Evolutionary conservation across 2,888 invertebrate genomes (phyloP).

Genomic region (Chydorus sphaericus): DNA sequence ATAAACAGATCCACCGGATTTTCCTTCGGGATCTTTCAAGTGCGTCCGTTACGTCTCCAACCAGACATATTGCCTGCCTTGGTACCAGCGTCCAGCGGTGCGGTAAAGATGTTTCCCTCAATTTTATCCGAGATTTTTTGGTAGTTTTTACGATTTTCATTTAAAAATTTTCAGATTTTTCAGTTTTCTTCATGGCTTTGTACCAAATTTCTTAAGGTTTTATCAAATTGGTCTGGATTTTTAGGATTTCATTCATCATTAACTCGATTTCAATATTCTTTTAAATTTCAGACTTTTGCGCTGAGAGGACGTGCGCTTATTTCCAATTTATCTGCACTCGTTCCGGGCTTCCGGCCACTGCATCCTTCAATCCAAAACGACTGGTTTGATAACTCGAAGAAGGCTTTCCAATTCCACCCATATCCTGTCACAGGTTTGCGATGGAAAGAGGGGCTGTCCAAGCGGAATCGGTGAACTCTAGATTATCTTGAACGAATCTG

Average conservation of each 20-base stretch:
- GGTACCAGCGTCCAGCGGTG: constrained; percentile 84
- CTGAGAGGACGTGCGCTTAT: constrained; percentile 85
- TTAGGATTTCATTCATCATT: neutral
- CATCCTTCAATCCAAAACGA: constrained; percentile 74
- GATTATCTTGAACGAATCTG: constrained; percentile 68
- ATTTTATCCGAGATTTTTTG: too few relatives aligned
- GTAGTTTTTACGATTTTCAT: too few relatives aligned
- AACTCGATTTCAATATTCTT: too few relatives aligned
- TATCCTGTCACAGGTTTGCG: constrained; percentile 84
- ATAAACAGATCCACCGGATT: constrained; percentile 89
- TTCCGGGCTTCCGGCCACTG: constrained; percentile 89
- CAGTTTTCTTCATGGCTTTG: too few relatives aligned
- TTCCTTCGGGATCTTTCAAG: constrained; percentile 65
- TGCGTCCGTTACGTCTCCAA: constrained; percentile 91
- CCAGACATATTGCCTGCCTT: constrained; percentile 87
- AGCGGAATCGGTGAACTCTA: constrained; percentile 82
- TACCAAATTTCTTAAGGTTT: too few relatives aligned
- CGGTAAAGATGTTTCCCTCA: constrained; percentile 67
- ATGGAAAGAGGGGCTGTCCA: constrained; percentile 71
- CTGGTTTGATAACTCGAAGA: constrained; percentile 70
- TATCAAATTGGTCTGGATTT: neutral
- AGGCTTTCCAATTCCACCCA: constrained; percentile 86
- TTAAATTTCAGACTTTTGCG: constrained; percentile 70
- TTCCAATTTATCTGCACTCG: constrained; percentile 86
- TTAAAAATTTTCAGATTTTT: too few relatives aligned